Evolutionary conservation across 2,113 vertebrate species (phyloP).

Genomic region (Onychostruthus taczanowskii): DNA sequence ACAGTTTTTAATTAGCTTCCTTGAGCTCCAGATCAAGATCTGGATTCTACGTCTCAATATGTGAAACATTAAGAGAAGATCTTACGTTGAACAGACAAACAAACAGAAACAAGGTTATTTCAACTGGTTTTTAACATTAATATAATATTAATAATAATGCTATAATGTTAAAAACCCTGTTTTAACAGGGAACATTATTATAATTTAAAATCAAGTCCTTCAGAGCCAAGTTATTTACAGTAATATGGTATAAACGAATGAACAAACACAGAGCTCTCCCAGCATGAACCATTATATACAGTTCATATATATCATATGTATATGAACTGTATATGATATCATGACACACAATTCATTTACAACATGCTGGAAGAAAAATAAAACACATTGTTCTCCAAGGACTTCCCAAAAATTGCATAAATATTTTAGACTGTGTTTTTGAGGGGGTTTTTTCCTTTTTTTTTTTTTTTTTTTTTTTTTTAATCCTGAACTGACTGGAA

Average conservation of each 20-base stretch:
- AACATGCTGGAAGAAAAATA: not conserved
- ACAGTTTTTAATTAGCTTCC: not conserved
- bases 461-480: not conserved
- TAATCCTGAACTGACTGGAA: not conserved
- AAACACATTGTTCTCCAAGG: not conserved
- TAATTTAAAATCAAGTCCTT: not conserved
- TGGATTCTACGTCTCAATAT: accelerated
- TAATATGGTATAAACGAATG: not conserved
- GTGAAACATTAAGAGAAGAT: not conserved
- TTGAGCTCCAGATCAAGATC: not conserved
- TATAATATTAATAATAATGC: too few relatives aligned
- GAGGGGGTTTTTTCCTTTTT: too few relatives aligned
- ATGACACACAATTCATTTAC: not conserved
- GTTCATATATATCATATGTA: too few relatives aligned
- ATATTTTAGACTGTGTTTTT: not conserved
- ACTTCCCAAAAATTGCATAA: not conserved
- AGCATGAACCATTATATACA: not conserved
- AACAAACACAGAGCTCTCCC: not conserved
- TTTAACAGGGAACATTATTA: not conserved
- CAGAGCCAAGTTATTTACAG: not conserved
- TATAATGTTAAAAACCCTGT: too few relatives aligned
- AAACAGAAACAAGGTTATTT: not conserved
- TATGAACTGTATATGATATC: not conserved
- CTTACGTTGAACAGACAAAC: not conserved
- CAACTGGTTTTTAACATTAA: not conserved